Conservation (phyloP, 1,140 invertebrate species). For the Dendrolimus punctatus region DNA sequence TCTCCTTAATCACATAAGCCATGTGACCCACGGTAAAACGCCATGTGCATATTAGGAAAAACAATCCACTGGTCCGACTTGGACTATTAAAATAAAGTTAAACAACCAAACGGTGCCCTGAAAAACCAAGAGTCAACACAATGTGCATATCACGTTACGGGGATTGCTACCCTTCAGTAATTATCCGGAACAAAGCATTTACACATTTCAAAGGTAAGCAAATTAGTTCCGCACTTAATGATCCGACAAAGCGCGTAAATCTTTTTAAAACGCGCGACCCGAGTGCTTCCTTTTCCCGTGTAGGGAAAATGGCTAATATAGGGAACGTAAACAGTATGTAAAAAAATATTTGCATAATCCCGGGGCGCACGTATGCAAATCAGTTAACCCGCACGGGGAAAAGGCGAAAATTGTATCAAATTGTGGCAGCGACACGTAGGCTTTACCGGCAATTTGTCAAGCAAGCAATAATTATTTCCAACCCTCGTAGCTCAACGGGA, state of each 20-base stretch:
- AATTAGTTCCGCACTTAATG: slow-evolving; percentile 70
- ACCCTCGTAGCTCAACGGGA: slow-evolving; percentile 27
- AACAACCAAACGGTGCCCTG: background rate
- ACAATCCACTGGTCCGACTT: too few species aligned
- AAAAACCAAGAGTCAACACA: slow-evolving; percentile 28
- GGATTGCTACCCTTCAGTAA: slow-evolving; percentile 48
- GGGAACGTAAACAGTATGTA: slow-evolving; percentile 54
- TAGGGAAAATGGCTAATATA: slow-evolving; percentile 5
- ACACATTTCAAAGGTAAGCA: slow-evolving; percentile 71
- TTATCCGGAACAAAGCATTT: slow-evolving; percentile 57
- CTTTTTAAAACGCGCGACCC: slow-evolving; percentile 63
- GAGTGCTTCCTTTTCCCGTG: slow-evolving; percentile 56
- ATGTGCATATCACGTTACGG: slow-evolving; percentile 63
- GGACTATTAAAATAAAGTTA: too few species aligned
- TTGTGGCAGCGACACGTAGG: slow-evolving; percentile 60
- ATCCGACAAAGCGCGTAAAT: slow-evolving; percentile 69
- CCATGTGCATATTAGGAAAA: too few species aligned
- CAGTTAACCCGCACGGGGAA: slow-evolving; percentile 46
- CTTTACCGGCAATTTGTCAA: slow-evolving; percentile 66
- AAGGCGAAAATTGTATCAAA: slow-evolving; percentile 69
- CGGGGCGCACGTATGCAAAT: slow-evolving; percentile 63
- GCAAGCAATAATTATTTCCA: slow-evolving; percentile 61
- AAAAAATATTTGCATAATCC: slow-evolving; percentile 69
- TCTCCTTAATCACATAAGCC: too few species aligned
- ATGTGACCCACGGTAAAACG: too few species aligned